These are phyloP conservation scores for Cartodere bifasciata DNA, from an alignment of 2,888 invertebrate species.

Conservation along the genomic window DNA sequence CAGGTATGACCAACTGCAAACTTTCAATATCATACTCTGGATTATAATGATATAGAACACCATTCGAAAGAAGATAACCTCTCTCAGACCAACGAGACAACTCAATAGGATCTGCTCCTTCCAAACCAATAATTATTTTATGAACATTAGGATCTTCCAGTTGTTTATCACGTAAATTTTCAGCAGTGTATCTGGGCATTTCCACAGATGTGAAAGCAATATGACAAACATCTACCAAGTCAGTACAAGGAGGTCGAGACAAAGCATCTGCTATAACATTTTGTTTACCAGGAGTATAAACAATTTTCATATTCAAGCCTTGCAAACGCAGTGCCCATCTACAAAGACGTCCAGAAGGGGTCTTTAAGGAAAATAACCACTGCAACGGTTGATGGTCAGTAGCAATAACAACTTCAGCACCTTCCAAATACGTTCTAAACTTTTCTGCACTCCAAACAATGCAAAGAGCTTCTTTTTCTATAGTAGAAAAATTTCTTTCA, in stretches of 20 bases:
- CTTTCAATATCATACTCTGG: slow-evolving; percentile 18
- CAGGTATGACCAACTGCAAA: slow-evolving; percentile 20
- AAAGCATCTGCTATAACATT: slow-evolving; percentile 31
- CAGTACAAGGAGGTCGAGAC: slow-evolving; percentile 19
- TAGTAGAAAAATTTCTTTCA: too few relatives aligned
- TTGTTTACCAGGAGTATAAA: slow-evolving; percentile 28
- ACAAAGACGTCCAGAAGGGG: slow-evolving; percentile 31
- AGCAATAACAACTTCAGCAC: slow-evolving; percentile 2
- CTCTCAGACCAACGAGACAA: slow-evolving; percentile 14
- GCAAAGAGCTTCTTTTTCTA: too few relatives aligned
- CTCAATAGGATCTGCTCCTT: slow-evolving; percentile 7
- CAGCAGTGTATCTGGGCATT: slow-evolving; percentile 9
- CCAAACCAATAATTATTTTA: slow-evolving; percentile 16
- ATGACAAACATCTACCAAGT: slow-evolving; percentile 5
- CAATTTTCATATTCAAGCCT: slow-evolving; percentile 26
- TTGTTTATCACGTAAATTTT: slow-evolving; percentile 12
- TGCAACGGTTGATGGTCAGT: slow-evolving; percentile 16
- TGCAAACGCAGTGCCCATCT: slow-evolving; percentile 34
- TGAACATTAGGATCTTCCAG: slow-evolving; percentile 16
- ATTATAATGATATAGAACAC: slow-evolving; percentile 16
- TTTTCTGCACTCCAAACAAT: too few relatives aligned
- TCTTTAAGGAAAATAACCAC: slow-evolving; percentile 31
- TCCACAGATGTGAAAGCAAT: slow-evolving; percentile 11
- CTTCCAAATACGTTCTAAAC: slow-evolving; percentile 4
- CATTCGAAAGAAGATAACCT: slow-evolving; percentile 17